Conservation (phyloP, 2,113 vertebrate species). For the Pithys albifrons region DNA sequence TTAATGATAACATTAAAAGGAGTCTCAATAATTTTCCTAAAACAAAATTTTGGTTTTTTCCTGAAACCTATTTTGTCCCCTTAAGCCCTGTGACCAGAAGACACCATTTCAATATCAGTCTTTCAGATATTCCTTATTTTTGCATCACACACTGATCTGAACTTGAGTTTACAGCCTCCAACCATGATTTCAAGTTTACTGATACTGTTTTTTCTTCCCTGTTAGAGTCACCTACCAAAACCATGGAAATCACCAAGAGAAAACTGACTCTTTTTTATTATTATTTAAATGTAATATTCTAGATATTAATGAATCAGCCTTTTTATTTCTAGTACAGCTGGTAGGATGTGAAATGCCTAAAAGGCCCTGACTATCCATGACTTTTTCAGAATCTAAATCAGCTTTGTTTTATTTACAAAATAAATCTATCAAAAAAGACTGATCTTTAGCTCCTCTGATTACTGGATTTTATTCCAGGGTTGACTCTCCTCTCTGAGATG, state of each 20-base stretch:
- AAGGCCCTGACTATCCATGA: neutral
- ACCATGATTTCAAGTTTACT: neutral
- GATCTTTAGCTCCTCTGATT: neutral
- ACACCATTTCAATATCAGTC: neutral
- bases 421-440: neutral
- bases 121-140: neutral
- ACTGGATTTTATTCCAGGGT: neutral
- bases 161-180: neutral
- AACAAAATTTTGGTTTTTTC: neutral
- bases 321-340: neutral
- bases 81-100: neutral
- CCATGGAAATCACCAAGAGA: neutral
- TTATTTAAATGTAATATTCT: neutral
- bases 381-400: neutral
- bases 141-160: neutral
- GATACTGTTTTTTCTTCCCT: neutral
- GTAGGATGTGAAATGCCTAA: neutral
- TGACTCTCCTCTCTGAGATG: neutral
- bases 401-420: neutral
- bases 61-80: neutral
- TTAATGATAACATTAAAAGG: neutral
- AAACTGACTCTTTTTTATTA: neutral
- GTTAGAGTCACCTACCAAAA: neutral
- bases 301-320: neutral
- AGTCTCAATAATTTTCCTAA: neutral